Base-by-base conservation (phyloP, 2,888 invertebrate genomes). In the Idaea biselata region DNA sequence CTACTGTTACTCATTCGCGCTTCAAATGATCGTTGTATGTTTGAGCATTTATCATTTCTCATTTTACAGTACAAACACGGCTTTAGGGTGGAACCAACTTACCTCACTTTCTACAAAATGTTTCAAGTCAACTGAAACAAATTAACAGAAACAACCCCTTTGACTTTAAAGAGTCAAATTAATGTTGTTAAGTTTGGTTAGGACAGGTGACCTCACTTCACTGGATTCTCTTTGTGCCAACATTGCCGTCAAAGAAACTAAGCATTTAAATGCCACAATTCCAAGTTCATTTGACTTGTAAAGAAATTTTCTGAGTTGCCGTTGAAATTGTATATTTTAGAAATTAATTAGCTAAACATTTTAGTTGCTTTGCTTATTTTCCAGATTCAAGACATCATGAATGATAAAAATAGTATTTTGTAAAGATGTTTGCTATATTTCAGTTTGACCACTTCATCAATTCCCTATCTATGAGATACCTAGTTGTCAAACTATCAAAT, bases 111-210 rank as follows among this genome's bases (percentile, higher is more conserved):
- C 44, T 44, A 44, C 44, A 44, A 44, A 44, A 44, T 44, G 44
- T 44, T 44, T 44, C 44, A 44, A 44, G 44, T 44, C 44, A 44
- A 44, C 56, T 18, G 56, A 17, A 18, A 56, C 56, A 56, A 56
- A 56, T 56, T 56, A 56, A 56, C 56, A 18, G 18, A 18, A 56
- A 18, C 17, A 18, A 56, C 56, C 56, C n/a, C 18, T 56, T 56
- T 56, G 56, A 56, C 56, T 56, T 56, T 56, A 56, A 56, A 56
- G 18, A 18, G 56, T 56, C 56, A 56, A 56, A 56, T 56, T 56
- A 56, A 18, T 56, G 56, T 56, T 18, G 56, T 18, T 56, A 56
- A 56, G 56, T 56, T 56, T 56, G 56, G 56, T 56, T 56, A 56
- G 56, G 56, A 56, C 56, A 56, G 56, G 56, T 56, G 18, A 14